Base-by-base conservation (phyloP, 2,113 vertebrate species). In the Hiodon alosoides region DNA sequence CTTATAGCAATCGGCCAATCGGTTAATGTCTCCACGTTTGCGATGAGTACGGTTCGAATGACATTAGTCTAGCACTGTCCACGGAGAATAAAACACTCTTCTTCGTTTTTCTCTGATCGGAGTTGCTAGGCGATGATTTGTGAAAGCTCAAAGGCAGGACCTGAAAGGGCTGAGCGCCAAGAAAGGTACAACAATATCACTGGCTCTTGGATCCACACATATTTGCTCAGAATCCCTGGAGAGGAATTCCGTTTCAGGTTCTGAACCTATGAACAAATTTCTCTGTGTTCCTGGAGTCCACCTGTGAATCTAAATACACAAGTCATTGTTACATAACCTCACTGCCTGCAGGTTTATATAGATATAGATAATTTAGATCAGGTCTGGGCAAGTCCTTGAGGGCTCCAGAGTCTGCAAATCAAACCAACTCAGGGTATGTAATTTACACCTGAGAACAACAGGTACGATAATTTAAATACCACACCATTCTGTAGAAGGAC, bases 71-170 rank as follows among this genome's bases (percentile, higher is more conserved):
- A 47, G 13, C 51, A 9, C 61, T 55, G 52, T 16, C 58, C 9
- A 11, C 48, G 16, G 54, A 7, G 57, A 52, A 14, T 46, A 66
- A 54, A 69, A 54, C 16, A 69, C 5, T n/a, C 48, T n/a, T 53
- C 11, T 54, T 69, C 48, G 13, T 55, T 65, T 55, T 66, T 10
- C n/a, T 10, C 61, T 57, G 52, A 10, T 66, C 9, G 14, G 52
- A 74, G 73, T 59, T 67, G 64, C 65, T 59, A 13, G 53, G 54
- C 31, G 16, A 67, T 67, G n/a, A n/a, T 8, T 16, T 31, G 5
- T 16, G 53, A 67, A 7, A 57, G 46, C 53, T 4, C 52, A 8
- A 11, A 13, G 7, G 7, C n/a, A 14, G 73, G 54, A 46, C 13
- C 46, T 16, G 46, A 75, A 67, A 47, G 53, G 46, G 16, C 46